Base-by-base conservation (phyloP, 1,140 invertebrate genomes). In the Drosophila elegans region DNA sequence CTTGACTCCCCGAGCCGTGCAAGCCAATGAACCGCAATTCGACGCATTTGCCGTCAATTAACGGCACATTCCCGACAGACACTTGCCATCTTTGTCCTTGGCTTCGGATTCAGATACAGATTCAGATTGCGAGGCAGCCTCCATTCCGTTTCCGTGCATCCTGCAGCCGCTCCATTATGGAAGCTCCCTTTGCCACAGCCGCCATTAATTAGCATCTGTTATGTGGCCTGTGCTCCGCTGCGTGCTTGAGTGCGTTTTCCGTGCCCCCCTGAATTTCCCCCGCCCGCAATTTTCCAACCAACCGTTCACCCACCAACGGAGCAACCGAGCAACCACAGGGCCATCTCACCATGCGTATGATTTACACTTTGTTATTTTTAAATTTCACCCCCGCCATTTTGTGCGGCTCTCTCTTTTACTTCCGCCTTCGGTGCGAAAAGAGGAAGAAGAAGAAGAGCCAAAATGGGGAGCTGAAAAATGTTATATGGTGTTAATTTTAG, bases 351-450 rank as follows among this genome's bases (percentile, higher is more conserved):
- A 82, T 60, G 72, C 83, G 80, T 88, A 88, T 88, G 83, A 90
- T 89, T 89, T 89, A 90, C 80, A 84, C 80, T 85, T 85, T 89
- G 84, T 90, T 89, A 89, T 89, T 89, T 89, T 90, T 89, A 84
- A 84, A 75, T 85, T 84, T 75, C 48, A 16, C 64, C 25, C 3
- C 57, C 71, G 74, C 77, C 84, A 80, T 84, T 90, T 90, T 84
- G 68, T 81, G 44, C 38, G 21, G 63, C 57, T 27, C 64, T 44
- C 61, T 64, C 62, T 56, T 62, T 42, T 39, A 48, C 73, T 83
- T 84, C 84, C 84, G 64, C 64, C 25, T 60, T 41, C 59, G 41
- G n/a, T 36, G 29, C 36, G 41, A 25, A 42, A 39, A 36, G 1
- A 10, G 41, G 12, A 45, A 34, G 42, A 21, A 45, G 16, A 34